Conservation (phyloP, 2,797 vertebrate genomes). For the Sebastes baramenuke region DNA sequence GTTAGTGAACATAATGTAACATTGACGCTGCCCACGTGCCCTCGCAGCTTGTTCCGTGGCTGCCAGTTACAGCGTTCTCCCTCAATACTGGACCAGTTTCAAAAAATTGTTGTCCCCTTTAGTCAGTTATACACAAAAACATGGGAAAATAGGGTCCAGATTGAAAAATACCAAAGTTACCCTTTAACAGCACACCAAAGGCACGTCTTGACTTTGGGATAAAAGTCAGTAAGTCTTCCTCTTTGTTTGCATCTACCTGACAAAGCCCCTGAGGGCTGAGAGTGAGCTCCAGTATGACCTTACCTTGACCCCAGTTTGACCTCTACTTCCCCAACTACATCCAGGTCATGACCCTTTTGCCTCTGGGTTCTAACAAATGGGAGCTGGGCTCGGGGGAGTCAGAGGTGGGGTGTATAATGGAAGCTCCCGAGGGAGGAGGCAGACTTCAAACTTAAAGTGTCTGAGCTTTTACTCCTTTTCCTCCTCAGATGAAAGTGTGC, state of each 20-base stretch:
- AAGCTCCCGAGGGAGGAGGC: constrained; percentile 45
- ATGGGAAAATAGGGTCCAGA: not conserved
- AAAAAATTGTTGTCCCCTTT: not conserved
- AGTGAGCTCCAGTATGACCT: constrained; percentile 41
- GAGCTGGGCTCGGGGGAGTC: constrained; percentile 3
- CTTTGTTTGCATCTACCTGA: constrained; percentile 42
- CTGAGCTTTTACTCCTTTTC: constrained; percentile 15
- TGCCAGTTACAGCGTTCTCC: fast-evolving
- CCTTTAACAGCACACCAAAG: not conserved
- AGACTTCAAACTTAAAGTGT: constrained; percentile 31
- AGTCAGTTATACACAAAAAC: not conserved
- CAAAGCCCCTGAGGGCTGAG: constrained; percentile 22
- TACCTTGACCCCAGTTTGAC: constrained; percentile 67
- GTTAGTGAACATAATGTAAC: too few relatives aligned
- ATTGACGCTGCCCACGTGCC: too few relatives aligned
- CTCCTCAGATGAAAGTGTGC: not conserved
- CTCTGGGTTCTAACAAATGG: constrained; percentile 58
- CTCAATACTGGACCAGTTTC: not conserved
- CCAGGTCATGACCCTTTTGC: constrained; percentile 72
- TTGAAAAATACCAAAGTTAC: not conserved
- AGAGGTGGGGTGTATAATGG: constrained; percentile 36
- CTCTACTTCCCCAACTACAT: constrained; percentile 78
- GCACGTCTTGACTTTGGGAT: not conserved
- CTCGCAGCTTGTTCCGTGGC: too few relatives aligned
- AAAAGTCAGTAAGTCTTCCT: not conserved